A percentile compares a stretch with the other conserved stretches of the same genome.
These are phyloP conservation scores for Papilio gigon DNA, from an alignment of 2,888 invertebrate genomes.

Conservation along the genomic window DNA sequence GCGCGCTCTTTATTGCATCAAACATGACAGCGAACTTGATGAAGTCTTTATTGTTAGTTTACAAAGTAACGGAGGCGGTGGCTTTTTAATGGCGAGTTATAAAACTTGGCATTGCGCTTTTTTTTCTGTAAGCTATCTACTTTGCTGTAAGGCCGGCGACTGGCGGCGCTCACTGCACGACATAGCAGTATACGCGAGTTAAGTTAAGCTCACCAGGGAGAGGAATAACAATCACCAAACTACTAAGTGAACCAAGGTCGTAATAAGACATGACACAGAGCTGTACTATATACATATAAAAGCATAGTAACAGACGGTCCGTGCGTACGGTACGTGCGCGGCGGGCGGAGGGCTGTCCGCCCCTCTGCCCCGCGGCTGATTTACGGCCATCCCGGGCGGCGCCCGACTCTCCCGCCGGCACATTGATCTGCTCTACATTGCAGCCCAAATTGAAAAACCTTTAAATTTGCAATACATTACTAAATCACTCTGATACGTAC, in stretches of 20 bases:
- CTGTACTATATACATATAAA: background rate
- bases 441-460: conserved; percentile 5
- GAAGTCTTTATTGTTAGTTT: conserved; percentile 43
- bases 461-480: background rate
- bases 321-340: conserved; percentile 47
- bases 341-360: too few species aligned
- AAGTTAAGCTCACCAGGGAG: too few species aligned
- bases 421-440: conserved; percentile 42
- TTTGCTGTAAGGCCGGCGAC: too few species aligned
- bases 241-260: background rate
- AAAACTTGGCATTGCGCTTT: background rate
- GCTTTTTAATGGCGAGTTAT: conserved; percentile 24
- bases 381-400: conserved; percentile 44
- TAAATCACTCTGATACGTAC: background rate
- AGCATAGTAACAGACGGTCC: conserved; percentile 44
- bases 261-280: background rate
- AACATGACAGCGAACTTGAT: conserved; percentile 31
- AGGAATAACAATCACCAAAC: too few species aligned
- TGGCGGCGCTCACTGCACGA: too few species aligned
- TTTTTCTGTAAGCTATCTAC: background rate
- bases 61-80: conserved; percentile 46
- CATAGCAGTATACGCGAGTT: too few species aligned
- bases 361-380: conserved; percentile 47
- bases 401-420: conserved; percentile 30
- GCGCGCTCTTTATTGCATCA: conserved; percentile 33